Evolutionary conservation across 37 sponge, comb jelly and placozoan genomes (phyloP).

Genomic region (Axinella damicornis): DNA sequence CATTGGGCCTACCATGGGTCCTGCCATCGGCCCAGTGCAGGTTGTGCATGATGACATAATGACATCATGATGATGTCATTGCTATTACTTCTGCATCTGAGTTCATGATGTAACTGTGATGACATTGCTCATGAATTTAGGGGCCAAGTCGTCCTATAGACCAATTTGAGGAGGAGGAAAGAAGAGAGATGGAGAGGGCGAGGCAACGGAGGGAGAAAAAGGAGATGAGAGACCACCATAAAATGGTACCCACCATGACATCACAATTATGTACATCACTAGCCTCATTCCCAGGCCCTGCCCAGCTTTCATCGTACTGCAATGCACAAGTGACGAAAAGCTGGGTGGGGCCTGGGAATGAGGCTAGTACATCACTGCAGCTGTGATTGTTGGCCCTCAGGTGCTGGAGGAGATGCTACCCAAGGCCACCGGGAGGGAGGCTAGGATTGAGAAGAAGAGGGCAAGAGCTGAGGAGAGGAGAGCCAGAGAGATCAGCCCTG

Average conservation of each 20-base stretch:
- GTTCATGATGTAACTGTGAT: no score
- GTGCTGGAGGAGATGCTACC: slow-evolving; percentile 90
- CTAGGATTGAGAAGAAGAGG: slow-evolving; percentile 81
- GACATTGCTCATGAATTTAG: no score
- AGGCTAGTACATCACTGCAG: no score
- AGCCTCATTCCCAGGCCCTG: no score
- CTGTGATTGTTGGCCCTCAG: slow-evolving; percentile 32
- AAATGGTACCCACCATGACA: slow-evolving; percentile 31
- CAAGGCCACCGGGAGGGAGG: slow-evolving; percentile 85
- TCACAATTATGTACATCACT: no score
- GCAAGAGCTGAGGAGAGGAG: slow-evolving; percentile 59
- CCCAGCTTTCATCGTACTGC: no score
- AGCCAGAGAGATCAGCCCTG: slow-evolving; percentile 85
- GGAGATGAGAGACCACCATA: slow-evolving; percentile 63
- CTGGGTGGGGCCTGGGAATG: no score
- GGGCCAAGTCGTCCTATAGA: not conserved
- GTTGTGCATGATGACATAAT: no score
- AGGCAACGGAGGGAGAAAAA: slow-evolving; percentile 34
- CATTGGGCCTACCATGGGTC: slow-evolving; percentile 52
- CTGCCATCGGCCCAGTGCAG: not conserved
- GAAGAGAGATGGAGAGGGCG: slow-evolving; percentile 27
- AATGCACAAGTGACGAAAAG: no score
- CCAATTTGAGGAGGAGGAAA: slow-evolving; percentile 34
- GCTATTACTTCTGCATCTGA: no score
- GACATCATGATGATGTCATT: no score